Base-by-base conservation (phyloP, 2,797 vertebrate species). In the Pampus argenteus region DNA sequence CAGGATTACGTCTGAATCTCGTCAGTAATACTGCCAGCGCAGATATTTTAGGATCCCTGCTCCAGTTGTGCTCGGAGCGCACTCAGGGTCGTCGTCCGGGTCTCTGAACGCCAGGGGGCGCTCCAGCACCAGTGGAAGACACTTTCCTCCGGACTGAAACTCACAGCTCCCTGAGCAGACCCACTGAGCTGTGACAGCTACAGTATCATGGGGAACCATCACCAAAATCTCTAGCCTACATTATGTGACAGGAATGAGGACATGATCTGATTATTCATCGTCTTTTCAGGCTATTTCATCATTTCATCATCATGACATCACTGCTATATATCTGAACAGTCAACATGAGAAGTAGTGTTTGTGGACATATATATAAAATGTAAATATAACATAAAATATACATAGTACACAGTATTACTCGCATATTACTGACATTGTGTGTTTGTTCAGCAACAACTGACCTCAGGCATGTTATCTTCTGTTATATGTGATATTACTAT, bases 101-200 rank as follows among this genome's bases (percentile, higher is more conserved):
- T 38, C 3, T 0, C 5, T n/a, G 8, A 47, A 40, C 91, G 34
- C 79, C 2, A 56, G 85, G 18, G 73, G 86, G 82, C 72, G 84
- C 81, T 67, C 58, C 58, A 49, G 51, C 47, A 70, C 23, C 76
- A 45, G 29, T 6, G 6, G 49, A 13, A 36, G 3, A 20, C 7
- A 0, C 44, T 38, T 11, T 31, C n/a, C 36, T 9, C 9, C 10
- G 18, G 6, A 18, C 9, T 29, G 49, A n/a, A 11, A 4, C 28
- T 64, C 68, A 14, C 49, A 50, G 52, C 48, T 60, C 67, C 18
- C 54, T 25, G 67, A 45, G 62, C 49, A 36, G 74, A 76, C 54
- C 71, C 5, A 45, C 79, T 54, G 72, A 62, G 38, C 68, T 22
- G 76, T 69, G 76, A 74, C 85, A 67, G 51, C 52, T 42, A 20